Conservation (phyloP, 2,888 invertebrate genomes). For the Ichneumoninae sp. region DNA sequence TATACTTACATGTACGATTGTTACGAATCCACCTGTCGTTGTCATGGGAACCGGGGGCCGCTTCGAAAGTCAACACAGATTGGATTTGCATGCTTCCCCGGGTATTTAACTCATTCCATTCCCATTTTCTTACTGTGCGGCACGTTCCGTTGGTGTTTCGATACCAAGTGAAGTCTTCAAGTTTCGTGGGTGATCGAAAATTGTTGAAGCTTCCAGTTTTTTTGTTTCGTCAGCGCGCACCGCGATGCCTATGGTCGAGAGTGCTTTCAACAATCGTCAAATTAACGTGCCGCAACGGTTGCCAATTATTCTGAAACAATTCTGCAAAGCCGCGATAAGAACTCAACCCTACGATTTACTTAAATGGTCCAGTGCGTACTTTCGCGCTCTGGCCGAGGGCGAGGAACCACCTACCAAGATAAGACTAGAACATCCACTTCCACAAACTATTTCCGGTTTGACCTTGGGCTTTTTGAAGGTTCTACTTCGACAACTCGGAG, state of each 20-base stretch:
- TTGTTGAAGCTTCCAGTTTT: background rate
- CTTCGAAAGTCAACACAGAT: constrained; percentile 49
- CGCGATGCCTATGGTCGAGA: constrained; percentile 86
- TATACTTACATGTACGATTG: constrained; percentile 13
- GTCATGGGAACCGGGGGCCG: constrained; percentile 41
- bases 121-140: constrained; percentile 30
- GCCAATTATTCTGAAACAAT: constrained; percentile 93
- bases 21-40: constrained; percentile 51
- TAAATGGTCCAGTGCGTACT: constrained; percentile 93
- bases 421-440: constrained; percentile 90
- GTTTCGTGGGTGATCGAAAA: constrained; percentile 56
- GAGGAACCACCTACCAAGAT: constrained; percentile 93
- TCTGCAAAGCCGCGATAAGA: constrained; percentile 95
- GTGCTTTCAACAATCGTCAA: constrained; percentile 92
- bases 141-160: constrained; percentile 2
- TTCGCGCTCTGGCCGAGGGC: constrained; percentile 91
- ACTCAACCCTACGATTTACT: constrained; percentile 95
- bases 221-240: background rate
- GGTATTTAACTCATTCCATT: background rate
- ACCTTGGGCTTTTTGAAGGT: constrained; percentile 93
- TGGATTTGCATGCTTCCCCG: constrained; percentile 4
- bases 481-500: constrained; percentile 90
- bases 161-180: background rate
- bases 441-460: constrained; percentile 89
- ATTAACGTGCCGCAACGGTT: constrained; percentile 93